Conservation (phyloP, 1,140 invertebrate species). For the Microvelia longipes region DNA sequence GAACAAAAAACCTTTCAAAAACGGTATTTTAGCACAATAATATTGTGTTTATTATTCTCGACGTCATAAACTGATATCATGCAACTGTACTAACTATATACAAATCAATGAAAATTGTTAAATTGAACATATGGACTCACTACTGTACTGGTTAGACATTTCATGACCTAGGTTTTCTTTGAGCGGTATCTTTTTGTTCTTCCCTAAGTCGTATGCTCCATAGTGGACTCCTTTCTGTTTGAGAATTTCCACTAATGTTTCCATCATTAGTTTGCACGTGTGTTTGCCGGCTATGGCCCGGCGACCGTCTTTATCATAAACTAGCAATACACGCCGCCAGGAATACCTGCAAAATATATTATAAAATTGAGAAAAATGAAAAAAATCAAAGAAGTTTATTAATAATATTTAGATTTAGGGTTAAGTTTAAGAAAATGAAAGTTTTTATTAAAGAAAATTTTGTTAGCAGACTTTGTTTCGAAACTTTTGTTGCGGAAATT, state of each 20-base stretch:
- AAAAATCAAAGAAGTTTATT: neutral
- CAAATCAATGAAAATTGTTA: no score
- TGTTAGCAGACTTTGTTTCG: no score
- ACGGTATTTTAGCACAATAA: no score
- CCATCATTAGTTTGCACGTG: conserved; percentile 52
- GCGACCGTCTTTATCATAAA: conserved; percentile 53
- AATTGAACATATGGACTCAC: no score
- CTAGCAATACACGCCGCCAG: conserved; percentile 50
- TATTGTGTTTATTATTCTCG: no score
- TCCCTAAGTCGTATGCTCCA: conserved; percentile 35
- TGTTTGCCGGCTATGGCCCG: conserved; percentile 42
- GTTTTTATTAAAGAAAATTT: no score
- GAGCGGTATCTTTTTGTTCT: conserved; percentile 34
- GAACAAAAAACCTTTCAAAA: no score
- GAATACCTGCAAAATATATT: conserved; percentile 35
- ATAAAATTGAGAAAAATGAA: neutral
- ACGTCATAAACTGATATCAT: no score
- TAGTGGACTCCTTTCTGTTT: conserved; percentile 37
- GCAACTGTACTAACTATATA: no score
- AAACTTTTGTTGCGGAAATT: no score
- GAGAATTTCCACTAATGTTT: conserved; percentile 44
- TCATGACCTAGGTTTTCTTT: conserved; percentile 37
- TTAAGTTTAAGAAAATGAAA: no score
- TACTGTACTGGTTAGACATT: conserved; percentile 33
- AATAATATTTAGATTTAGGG: neutral